These are phyloP conservation scores for Zosterops japonicus DNA, from an alignment of 2,113 vertebrate species.

Conservation along the genomic window DNA sequence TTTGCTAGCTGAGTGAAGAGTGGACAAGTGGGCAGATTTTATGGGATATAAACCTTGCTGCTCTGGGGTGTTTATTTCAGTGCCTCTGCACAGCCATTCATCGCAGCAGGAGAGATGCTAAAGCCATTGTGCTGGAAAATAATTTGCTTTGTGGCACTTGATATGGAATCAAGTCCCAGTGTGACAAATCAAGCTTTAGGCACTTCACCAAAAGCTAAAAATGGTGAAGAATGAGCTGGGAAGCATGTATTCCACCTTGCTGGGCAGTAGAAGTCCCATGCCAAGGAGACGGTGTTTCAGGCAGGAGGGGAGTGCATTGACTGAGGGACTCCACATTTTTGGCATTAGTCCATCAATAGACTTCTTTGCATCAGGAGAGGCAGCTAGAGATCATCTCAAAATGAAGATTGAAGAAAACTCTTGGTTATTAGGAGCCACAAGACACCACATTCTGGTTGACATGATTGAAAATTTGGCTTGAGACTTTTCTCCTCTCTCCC, in stretches of 20 bases:
- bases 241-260: not conserved
- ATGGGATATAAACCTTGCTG: not conserved
- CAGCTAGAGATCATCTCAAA: not conserved
- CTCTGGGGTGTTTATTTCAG: conserved; percentile 18
- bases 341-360: not conserved
- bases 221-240: not conserved
- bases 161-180: not conserved
- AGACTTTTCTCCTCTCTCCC: not conserved
- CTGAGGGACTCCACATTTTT: not conserved
- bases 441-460: fast-evolving
- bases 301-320: not conserved
- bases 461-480: not conserved
- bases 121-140: conserved; percentile 54
- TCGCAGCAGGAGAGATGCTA: conserved; percentile 23
- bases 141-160: conserved; percentile 58
- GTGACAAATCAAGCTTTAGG: conserved; percentile 18
- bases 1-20: not conserved
- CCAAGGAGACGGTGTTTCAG: not conserved
- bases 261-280: not conserved
- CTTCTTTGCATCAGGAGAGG: not conserved
- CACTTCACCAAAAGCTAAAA: not conserved
- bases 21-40: conserved; percentile 12
- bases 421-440: not conserved
- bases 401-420: not conserved
- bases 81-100: conserved; percentile 5